Base-by-base conservation (phyloP, 2,113 vertebrate species). In the Ginglymostoma cirratum region DNA sequence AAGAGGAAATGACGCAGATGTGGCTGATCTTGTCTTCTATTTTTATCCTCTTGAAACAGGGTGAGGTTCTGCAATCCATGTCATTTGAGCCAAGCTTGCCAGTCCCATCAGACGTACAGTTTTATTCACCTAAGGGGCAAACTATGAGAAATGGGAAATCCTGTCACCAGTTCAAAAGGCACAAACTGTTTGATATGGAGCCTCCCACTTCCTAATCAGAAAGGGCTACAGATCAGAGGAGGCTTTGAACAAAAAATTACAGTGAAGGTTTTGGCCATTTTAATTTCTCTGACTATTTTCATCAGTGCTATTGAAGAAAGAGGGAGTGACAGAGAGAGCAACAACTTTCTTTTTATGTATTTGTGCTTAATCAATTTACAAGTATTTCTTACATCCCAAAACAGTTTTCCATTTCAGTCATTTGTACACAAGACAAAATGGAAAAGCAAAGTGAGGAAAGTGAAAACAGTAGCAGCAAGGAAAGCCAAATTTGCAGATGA, bases 61-160 rank as follows among this genome's bases (percentile, higher is more conserved):
- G 42, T 15, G 23, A 42, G 92, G 92, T 45, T 70, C 38, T 4
- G 2, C 69, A 38, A 66, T 61, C 15, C 55, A 0, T 30, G n/a
- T 52, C 69, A 42, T 23, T 21, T 66, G n/a, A 23, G 61, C 34
- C 89, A 3, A 66, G 34, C 34, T 45, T 42, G 15, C 48, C 87
- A 90, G 34, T 42, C 67, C 14, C 23, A 95, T 70, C 42, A 72
- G 27, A 70, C 38, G 0, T 45, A 12, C 67, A 95, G 38, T 34
- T 95, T 95, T 95, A 95, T 76, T 95, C 76, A 95, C 30, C 24
- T 52, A 76, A 52, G 67, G 45, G 45, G 24, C 67, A 95, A 95
- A 95, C 1, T 30, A 76, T 48, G 67, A 3, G 67, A 72, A n/a
- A 52, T 70, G 42, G 94, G 94, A 95, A 76, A 95, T 72, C 24